Percentiles rank a stretch among this genome's conserved stretches.
Evolutionary conservation across 2,888 invertebrate genomes (phyloP).

Genomic region (Drosophila meridiana): DNA sequence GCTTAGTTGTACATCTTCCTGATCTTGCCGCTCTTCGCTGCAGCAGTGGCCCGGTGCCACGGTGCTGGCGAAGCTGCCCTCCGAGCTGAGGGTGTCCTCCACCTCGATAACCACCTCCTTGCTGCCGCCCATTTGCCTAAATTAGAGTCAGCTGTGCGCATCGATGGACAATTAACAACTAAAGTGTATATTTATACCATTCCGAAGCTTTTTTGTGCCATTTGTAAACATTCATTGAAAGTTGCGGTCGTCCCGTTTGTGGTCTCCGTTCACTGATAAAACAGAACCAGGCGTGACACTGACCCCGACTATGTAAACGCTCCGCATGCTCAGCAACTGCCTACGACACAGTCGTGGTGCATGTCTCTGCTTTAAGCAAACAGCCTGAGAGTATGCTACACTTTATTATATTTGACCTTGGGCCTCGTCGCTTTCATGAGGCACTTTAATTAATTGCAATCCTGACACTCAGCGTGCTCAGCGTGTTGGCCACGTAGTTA

Average conservation of each 20-base stretch:
- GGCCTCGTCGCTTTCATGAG: constrained; percentile 1
- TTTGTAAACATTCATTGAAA: constrained; percentile 51
- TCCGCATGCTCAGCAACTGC: constrained; percentile 12
- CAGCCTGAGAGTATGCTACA: constrained; percentile 51
- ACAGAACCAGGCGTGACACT: constrained; percentile 48
- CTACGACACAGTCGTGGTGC: constrained; percentile 14
- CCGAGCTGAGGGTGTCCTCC: constrained; percentile 55
- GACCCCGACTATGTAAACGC: constrained; percentile 47
- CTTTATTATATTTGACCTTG: neutral
- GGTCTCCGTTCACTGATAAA: constrained; percentile 62
- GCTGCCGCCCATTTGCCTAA: constrained; percentile 41
- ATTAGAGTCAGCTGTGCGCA: constrained; percentile 13
- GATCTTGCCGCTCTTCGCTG: constrained; percentile 1
- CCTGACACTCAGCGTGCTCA: neutral
- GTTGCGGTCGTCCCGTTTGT: constrained; percentile 51
- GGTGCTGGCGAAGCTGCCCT: constrained; percentile 59
- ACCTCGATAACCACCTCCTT: constrained; percentile 46
- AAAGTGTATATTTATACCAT: constrained; percentile 17
- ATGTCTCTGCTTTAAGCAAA: constrained; percentile 15
- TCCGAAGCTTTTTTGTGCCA: constrained; percentile 31
- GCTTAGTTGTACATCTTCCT: neutral
- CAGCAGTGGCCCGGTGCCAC: constrained; percentile 51
- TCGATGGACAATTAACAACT: constrained; percentile 27
- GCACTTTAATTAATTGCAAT: constrained; percentile 5
- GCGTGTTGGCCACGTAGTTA: constrained; percentile 1